These are phyloP conservation scores for Vulpes lagopus DNA, from an alignment of 2,113 vertebrate species.

Conservation along the genomic window DNA sequence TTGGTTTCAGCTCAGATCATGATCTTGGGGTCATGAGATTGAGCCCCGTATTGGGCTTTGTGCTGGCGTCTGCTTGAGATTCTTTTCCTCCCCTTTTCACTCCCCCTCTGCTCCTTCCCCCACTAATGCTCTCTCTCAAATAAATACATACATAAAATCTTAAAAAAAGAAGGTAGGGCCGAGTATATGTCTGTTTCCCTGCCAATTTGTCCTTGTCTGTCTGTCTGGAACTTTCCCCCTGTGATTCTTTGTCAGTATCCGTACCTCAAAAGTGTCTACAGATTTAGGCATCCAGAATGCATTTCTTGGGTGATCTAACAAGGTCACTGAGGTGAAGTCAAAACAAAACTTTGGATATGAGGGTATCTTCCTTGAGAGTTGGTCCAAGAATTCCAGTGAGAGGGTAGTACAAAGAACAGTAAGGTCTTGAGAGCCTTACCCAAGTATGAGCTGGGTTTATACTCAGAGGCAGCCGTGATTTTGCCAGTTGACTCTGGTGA, in stretches of 20 bases:
- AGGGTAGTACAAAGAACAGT: not conserved
- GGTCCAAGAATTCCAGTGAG: not conserved
- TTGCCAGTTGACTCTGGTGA: not conserved
- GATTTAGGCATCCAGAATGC: not conserved
- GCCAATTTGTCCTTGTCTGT: not conserved
- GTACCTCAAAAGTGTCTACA: not conserved
- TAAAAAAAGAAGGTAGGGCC: not conserved
- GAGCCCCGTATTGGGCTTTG: not conserved
- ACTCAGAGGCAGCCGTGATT: not conserved
- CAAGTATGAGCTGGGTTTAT: not conserved
- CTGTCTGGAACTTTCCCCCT: not conserved
- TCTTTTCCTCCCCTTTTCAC: not conserved
- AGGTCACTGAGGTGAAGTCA: not conserved
- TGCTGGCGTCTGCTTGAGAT: not conserved
- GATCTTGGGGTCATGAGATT: not conserved
- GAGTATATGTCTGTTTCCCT: not conserved
- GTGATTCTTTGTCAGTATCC: not conserved
- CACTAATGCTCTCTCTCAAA: not conserved
- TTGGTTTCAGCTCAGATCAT: not conserved
- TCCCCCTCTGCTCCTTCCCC: not conserved
- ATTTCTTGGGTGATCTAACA: not conserved
- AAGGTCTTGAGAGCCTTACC: not conserved
- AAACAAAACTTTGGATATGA: conserved; percentile 9
- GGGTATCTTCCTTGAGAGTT: not conserved
- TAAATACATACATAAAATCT: not conserved